Base-by-base conservation (phyloP, 2,888 invertebrate genomes). In the Cyclophora punctaria region DNA sequence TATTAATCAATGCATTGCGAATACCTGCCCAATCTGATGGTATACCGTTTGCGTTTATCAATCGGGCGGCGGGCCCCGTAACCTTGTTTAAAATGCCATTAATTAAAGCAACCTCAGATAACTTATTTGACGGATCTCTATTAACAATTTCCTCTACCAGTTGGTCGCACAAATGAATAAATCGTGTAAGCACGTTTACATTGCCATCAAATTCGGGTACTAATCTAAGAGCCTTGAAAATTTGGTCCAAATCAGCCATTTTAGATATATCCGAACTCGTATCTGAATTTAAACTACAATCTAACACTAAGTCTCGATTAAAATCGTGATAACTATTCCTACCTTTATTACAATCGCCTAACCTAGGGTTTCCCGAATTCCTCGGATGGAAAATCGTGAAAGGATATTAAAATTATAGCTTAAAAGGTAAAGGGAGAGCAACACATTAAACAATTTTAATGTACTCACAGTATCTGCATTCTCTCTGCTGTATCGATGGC, bases 1-100 rank as follows among this genome's bases (percentile, higher is more conserved):
- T 64, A 48, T 64, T 65, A 6, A 64, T 52, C 2, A 68, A 42
- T 0, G 60, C 56, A 5, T 6, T 55, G 1, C 59, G 46, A 7
- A 65, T 60, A 1, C 58, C 61, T 2, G 33, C 4, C 65, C 64
- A 67, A 35, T 42, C 55, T 1, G 58, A 58, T 0, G 62, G 59
- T 1, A 63, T 61, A 0, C 68, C 62, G 5, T 64, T 64, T 0
- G 63, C 54, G 35, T 63, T 66, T 6, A 66, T 63, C 2, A 48
- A 41, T 2, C 62, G 44, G 6, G 62, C 59, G 1, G 65, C 66
- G 3, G 62, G 49, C 3, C 63, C 63, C 0, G 52, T 0, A 20
- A 20, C 20, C 20, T 20, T 20, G 20, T 20, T 20, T 20, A 20
- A 20, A 20, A 20, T 20, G 20, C 57, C 58, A 7, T 60, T 62